Evolutionary conservation across 2,113 vertebrate species (phyloP), one percentile per base, ranked within the genome.

Genomic region (Aepyceros melampus): DNA sequence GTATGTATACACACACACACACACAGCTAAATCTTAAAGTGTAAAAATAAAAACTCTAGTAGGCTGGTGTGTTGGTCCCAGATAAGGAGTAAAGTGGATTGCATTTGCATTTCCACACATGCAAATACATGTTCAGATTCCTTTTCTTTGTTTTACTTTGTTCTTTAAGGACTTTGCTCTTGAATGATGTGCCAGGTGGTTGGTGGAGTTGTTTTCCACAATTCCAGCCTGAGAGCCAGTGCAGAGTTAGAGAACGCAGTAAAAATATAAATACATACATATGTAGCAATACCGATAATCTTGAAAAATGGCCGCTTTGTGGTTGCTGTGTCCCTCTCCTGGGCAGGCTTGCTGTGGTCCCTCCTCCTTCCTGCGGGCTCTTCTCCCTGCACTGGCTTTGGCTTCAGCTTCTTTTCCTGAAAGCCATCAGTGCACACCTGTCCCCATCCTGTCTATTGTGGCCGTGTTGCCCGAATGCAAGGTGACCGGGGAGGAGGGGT

Each of bases 61-160:
- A 88, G 94, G 87, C 91, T 96, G 84, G 95, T 97, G 97, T 98
- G 96, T 58, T 96, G 79, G 90, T 91, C 86, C 85, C 36, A 97
- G 98, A 98, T 97, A 98, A 98, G 98, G 51, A 64, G 29, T 92
- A 83, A 95, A 96, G 88, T 62, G 93, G 85, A 97, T 93, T 74
- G 74, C 82, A 95, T 97, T 97, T 97, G 96, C 97, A 97, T 98
- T 98, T 97, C 89, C 83, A 93, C 94, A 92, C 94, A 78, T 94
- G 90, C 95, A 98, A 95, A 98, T 97, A 49, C 96, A 92, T 13
- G 19, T 88, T 79, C n/a, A 4, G 25, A 47, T 92, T 82, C 67
- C 3, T 67, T 60, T 31, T 40, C 86, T 91, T 88, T 97, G 29
- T 62, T 55, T 78, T 49, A n/a, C 27, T 94, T 93, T 96, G 33